These are phyloP conservation scores for Myocastor coypus DNA, from an alignment of 2,113 vertebrate species.

Conservation along the genomic window DNA sequence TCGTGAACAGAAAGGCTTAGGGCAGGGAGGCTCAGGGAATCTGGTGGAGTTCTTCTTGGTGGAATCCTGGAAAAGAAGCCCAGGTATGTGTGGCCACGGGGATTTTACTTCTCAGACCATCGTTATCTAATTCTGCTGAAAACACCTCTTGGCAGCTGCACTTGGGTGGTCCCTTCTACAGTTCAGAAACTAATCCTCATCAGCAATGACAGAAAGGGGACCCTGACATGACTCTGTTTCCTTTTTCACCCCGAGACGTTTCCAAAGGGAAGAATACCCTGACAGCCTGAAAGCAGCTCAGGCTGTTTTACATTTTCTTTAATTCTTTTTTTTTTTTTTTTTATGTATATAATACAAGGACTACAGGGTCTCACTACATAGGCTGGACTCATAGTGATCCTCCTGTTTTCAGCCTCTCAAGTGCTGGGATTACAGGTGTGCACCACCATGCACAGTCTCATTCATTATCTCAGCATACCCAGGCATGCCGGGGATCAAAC, in stretches of 20 bases:
- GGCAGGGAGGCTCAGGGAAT: not conserved
- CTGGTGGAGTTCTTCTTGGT: not conserved
- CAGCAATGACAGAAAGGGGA: not conserved
- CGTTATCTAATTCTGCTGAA: slow-evolving; percentile 27
- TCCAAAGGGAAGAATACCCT: not conserved
- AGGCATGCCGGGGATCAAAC: too few relatives aligned
- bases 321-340: too few relatives aligned
- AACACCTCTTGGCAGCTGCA: not conserved
- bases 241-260: not conserved
- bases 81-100: not conserved
- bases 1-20: not conserved
- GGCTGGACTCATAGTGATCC: too few relatives aligned
- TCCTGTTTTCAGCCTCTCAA: too few relatives aligned
- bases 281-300: not conserved
- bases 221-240: slow-evolving; percentile 2
- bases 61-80: not conserved
- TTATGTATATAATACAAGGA: too few relatives aligned
- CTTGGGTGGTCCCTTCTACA: not conserved
- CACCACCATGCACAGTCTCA: too few relatives aligned
- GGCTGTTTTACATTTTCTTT: not conserved
- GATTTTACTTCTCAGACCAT: not conserved
- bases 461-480: too few relatives aligned
- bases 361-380: too few relatives aligned
- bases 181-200: slow-evolving; percentile 18
- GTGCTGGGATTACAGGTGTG: too few relatives aligned